Percentiles rank a stretch among this genome's conserved stretches.
Evolutionary conservation across 1,140 invertebrate species (phyloP).

Genomic region (Bacillus rossius): DNA sequence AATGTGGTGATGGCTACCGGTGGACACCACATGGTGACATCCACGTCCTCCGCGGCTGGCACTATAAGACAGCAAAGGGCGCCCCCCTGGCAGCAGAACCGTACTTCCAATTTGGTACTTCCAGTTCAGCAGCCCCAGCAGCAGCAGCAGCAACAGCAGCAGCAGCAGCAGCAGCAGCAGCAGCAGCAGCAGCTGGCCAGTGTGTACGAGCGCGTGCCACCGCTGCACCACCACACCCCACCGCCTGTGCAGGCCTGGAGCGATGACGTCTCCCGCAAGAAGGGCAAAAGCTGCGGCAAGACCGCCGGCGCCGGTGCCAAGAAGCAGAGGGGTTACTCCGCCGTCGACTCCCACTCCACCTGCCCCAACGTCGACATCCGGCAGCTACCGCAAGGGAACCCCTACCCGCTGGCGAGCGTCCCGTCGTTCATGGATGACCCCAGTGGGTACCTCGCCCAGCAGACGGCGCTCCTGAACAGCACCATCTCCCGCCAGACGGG

Average conservation of each 20-base stretch:
- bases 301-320: conserved; percentile 39
- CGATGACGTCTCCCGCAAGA: conserved; percentile 57
- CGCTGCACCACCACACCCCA: conserved; percentile 61
- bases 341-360: conserved; percentile 24
- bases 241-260: conserved; percentile 50
- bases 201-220: conserved; percentile 61
- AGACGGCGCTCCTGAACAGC: conserved; percentile 75
- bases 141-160: conserved; percentile 3
- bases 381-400: conserved; percentile 39
- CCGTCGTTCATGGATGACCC: conserved; percentile 85
- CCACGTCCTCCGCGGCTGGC: background rate
- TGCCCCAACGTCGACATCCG: conserved; percentile 52
- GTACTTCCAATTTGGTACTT: conserved; percentile 22
- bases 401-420: conserved; percentile 35
- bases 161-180: background rate
- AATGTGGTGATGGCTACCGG: no score
- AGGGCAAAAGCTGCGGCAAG: conserved; percentile 32
- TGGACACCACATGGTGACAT: no score
- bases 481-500: conserved; percentile 73
- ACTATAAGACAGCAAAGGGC: conserved; percentile 40
- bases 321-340: conserved; percentile 48
- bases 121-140: background rate
- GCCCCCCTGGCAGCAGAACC: conserved; percentile 57
- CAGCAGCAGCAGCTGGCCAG: conserved; percentile 15
- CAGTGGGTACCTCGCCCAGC: conserved; percentile 80